Base-by-base conservation (phyloP, 2,797 vertebrate genomes). In the Silurus lanzhouensis region DNA sequence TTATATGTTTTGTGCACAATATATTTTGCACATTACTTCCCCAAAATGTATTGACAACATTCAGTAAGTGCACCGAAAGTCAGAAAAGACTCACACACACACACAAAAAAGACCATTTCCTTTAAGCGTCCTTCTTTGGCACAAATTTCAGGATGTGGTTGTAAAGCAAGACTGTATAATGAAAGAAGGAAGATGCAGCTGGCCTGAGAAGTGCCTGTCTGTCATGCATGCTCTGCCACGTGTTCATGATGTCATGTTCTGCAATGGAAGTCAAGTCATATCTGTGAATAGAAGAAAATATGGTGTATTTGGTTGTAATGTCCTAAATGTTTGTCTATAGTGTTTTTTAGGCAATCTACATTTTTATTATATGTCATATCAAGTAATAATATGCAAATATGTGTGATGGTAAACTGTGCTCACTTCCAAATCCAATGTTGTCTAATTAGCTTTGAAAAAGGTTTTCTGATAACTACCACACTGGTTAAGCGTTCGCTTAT, bases 111-210 rank as follows among this genome's bases (percentile, higher is more conserved):
- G n/a, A 58, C n/a, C 0, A 10, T 31, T 52, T 57, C 13, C 17
- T 17, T 22, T 57, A 68, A 57, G 68, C 25, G 60, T 25, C 17
- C 48, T 71, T 71, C 9, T 71, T 71, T 5, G 20, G 27, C 67
- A 82, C 19, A 71, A 55, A 70, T 71, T 71, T 57, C 48, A 82
- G 81, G 66, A 82, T 82, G 81, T 82, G 81, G 81, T 60, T 82
- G 66, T 38, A 71, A 82, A 52, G 19, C 57, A 67, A 67, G 46
- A 27, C 2, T 13, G 44, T 66, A 22, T 82, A 13, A 38, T 60
- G 20, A 71, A 70, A 71, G 27, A 71, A 38, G 31, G 66, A 82
- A 38, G 27, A 58, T 67, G 61, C 5, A 55, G 63, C 19, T 71
- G 22, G 52, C 27, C 22, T 70, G 27, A 58, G 81, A 22, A 68